phyloP scores from a whole-genome alignment of 2,113 vertebrate species.

The Chauna torquata region DNA sequence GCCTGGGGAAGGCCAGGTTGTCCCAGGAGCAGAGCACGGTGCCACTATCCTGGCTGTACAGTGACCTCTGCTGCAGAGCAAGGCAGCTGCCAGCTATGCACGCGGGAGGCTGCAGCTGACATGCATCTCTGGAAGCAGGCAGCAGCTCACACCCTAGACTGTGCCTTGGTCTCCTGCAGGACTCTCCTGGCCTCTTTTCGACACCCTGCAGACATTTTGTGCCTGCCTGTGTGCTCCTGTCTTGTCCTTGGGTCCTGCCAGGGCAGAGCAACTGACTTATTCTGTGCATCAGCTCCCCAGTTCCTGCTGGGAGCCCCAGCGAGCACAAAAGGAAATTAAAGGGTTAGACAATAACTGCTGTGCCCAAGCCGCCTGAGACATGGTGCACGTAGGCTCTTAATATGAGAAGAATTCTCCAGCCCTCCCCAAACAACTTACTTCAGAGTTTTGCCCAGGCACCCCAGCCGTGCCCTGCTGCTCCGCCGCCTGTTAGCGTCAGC shows the following conservation, averaged over 20 bases:
- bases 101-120: not conserved
- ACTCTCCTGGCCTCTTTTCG: not conserved
- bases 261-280: not conserved
- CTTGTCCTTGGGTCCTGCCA: fast-evolving
- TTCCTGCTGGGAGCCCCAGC: not conserved
- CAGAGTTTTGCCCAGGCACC: not conserved
- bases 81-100: not conserved
- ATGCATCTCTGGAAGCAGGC: no score
- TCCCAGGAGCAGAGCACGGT: fast-evolving
- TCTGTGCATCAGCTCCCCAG: not conserved
- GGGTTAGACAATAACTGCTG: not conserved
- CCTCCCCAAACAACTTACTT: not conserved
- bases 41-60: not conserved
- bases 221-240: not conserved
- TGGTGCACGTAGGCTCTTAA: not conserved
- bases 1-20: not conserved
- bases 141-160: not conserved
- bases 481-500: fast-evolving
- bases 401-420: not conserved
- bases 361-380: not conserved
- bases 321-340: no score
- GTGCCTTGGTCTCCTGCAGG: not conserved
- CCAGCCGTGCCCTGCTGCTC: not conserved
- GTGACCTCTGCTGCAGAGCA: constrained; percentile 30
- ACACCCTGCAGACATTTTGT: no score